Conservation (phyloP, 2,797 vertebrate species). For the Myotis daubentonii region DNA sequence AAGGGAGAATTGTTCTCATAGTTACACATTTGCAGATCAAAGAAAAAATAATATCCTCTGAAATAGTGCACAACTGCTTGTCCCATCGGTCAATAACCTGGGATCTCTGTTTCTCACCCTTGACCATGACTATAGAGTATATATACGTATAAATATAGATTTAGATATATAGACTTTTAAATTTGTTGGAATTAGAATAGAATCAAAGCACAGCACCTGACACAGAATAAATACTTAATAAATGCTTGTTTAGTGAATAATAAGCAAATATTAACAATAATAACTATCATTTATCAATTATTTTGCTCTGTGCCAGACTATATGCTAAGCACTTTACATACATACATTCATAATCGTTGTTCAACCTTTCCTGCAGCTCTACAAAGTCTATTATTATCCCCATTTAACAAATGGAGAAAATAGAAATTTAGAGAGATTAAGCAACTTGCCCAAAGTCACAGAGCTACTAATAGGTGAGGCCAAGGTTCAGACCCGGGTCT, state of each 20-base stretch:
- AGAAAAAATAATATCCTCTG: neutral
- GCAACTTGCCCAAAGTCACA: neutral
- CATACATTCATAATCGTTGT: neutral
- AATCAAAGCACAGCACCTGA: neutral
- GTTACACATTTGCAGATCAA: neutral
- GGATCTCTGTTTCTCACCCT: neutral
- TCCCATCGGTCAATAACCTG: neutral
- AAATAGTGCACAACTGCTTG: neutral
- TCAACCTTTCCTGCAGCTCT: neutral
- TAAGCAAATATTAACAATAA: neutral
- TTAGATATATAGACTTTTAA: neutral
- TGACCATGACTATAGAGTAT: neutral
- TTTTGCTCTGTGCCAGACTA: neutral
- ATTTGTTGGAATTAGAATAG: slow-evolving; percentile 22
- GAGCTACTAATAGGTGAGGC: neutral
- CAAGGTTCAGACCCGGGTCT: neutral
- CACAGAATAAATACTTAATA: slow-evolving; percentile 11
- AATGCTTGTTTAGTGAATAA: neutral
- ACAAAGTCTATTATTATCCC: neutral
- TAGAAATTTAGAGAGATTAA: slow-evolving; percentile 1
- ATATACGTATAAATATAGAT: neutral
- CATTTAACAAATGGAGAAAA: slow-evolving; percentile 28
- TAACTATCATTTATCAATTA: neutral
- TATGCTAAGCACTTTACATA: neutral
- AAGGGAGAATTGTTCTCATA: neutral